Percentiles rank a stretch among this genome's conserved stretches.
Conservation (phyloP, 2,113 vertebrate species). For the Lanius collurio region DNA sequence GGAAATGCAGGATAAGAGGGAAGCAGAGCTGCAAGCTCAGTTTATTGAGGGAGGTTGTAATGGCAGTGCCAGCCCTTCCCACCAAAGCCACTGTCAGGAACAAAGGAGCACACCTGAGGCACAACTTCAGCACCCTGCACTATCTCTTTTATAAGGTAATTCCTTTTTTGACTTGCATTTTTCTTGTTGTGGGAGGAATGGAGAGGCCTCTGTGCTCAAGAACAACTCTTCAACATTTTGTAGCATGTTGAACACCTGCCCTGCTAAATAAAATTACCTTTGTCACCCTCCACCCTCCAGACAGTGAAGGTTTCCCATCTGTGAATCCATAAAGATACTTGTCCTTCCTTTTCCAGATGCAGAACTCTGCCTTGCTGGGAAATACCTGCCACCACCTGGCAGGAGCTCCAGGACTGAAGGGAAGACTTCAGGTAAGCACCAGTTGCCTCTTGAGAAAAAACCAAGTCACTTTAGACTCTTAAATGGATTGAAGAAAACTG, state of each 20-base stretch:
- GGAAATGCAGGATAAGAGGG: not conserved
- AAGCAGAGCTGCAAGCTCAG: not conserved
- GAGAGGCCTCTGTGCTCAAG: not conserved
- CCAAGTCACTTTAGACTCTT: not conserved
- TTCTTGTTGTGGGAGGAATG: not conserved
- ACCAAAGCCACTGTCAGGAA: not conserved
- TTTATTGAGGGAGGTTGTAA: not conserved
- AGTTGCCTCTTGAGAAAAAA: not conserved
- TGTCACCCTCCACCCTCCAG: rapidly evolving
- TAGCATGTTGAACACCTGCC: not conserved
- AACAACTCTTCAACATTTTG: not conserved
- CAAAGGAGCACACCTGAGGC: not conserved
- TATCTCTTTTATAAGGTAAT: not conserved
- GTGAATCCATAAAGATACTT: not conserved
- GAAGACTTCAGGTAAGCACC: not conserved
- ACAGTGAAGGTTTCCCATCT: not conserved
- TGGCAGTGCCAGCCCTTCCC: not conserved
- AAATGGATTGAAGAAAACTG: not conserved
- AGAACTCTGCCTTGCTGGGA: constrained; percentile 36
- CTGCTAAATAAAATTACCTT: not conserved
- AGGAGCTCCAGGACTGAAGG: not conserved
- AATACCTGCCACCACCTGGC: constrained; percentile 53
- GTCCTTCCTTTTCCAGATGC: constrained; percentile 39
- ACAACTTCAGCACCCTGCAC: not conserved
- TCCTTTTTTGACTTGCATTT: not conserved